phyloP scores from a whole-genome alignment of 1,140 invertebrate species.

The Drosophila ambigua region DNA sequence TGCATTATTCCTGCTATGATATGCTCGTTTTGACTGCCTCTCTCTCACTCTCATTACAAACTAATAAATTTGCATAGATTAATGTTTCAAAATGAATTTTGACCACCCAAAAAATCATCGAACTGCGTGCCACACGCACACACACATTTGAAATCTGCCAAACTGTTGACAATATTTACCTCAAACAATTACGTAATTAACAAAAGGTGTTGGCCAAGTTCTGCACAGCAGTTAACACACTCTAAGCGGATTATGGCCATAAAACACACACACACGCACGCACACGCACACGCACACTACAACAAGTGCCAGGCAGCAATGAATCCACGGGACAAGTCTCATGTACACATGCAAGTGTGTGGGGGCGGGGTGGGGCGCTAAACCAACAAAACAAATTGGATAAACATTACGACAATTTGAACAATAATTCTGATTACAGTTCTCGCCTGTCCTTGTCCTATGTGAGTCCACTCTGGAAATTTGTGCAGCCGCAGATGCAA shows the following conservation, averaged over 20 bases:
- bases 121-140: constrained; percentile 15
- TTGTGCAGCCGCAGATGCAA: constrained; percentile 71
- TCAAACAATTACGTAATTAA: constrained; percentile 74
- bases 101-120: background rate
- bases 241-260: constrained; percentile 58
- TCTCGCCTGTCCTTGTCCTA: background rate
- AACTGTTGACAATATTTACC: constrained; percentile 55
- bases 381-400: constrained; percentile 74
- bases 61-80: too few species aligned
- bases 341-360: constrained; percentile 5
- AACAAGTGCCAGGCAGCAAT: too few species aligned
- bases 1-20: too few species aligned
- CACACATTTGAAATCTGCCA: constrained; percentile 9
- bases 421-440: constrained; percentile 76
- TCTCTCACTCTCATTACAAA: too few species aligned
- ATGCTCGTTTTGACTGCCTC: too few species aligned
- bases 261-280: constrained; percentile 36
- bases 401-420: constrained; percentile 79
- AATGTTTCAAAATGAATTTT: too few species aligned
- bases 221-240: constrained; percentile 69
- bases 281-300: constrained; percentile 18
- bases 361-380: background rate
- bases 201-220: constrained; percentile 66
- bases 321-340: background rate
- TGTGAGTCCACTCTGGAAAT: constrained; percentile 43